Evolutionary conservation across 2,888 invertebrate species (phyloP).

Genomic region (Andrena dorsata): DNA sequence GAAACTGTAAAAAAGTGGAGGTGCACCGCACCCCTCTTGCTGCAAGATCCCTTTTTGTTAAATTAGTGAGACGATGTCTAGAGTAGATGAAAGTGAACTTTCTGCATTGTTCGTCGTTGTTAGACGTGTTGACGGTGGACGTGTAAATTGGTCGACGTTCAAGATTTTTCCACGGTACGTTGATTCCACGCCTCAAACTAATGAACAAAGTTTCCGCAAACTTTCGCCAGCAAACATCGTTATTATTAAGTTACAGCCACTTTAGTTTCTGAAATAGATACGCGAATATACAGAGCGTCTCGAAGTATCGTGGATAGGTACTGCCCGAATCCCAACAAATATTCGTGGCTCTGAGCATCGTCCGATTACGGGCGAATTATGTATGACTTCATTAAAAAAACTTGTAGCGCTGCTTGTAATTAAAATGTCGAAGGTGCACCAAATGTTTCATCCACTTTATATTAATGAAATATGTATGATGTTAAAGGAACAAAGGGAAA

Average conservation of each 20-base stretch:
- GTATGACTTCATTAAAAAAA: no score
- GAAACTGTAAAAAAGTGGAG: no score
- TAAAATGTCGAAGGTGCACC: no score
- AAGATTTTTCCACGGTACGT: neutral
- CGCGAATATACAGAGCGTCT: neutral
- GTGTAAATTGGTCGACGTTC: neutral
- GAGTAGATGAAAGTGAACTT: neutral
- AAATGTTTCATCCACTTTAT: no score
- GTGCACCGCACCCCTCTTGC: no score
- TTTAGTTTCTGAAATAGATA: neutral
- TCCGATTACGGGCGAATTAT: no score
- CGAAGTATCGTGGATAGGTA: neutral
- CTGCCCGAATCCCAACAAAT: neutral
- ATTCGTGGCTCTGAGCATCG: neutral
- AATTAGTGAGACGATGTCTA: no score
- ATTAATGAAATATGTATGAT: no score
- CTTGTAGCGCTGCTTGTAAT: no score
- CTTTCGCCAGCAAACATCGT: neutral
- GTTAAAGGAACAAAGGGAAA: no score
- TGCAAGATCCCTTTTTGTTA: no score
- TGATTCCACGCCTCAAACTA: neutral
- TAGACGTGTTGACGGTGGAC: neutral
- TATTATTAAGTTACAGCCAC: constrained; percentile 6
- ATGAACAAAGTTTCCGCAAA: constrained; percentile 14
- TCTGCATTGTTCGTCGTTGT: neutral